Conservation (phyloP, 2,113 vertebrate genomes). For the Oncorhynchus tshawytscha region DNA sequence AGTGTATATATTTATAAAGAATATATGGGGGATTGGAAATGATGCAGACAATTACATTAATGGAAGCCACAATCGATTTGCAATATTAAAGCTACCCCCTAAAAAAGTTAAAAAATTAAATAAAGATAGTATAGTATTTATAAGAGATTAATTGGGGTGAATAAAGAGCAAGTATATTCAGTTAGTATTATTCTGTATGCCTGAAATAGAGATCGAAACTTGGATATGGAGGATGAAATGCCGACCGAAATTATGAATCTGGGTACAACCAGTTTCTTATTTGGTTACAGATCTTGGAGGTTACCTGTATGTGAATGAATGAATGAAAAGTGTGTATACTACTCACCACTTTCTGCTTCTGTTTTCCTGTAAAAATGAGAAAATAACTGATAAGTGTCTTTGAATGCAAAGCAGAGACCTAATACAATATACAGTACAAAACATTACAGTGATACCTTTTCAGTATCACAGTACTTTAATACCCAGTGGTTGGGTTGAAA, state of each 20-base stretch:
- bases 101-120: too few relatives aligned
- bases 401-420: background rate
- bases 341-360: conserved; percentile 99
- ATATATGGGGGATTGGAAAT: too few relatives aligned
- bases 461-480: background rate
- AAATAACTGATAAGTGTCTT: conserved; percentile 8
- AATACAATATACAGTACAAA: background rate
- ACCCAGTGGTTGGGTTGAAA: background rate
- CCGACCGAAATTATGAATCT: background rate
- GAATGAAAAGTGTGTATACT: background rate
- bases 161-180: background rate
- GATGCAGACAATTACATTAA: too few relatives aligned
- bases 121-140: too few relatives aligned
- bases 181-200: background rate
- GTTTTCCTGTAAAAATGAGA: conserved; percentile 85
- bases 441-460: background rate
- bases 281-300: too few relatives aligned
- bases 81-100: too few relatives aligned
- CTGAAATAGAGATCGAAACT: background rate
- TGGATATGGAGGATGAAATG: background rate
- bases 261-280: background rate
- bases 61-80: too few relatives aligned
- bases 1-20: too few relatives aligned
- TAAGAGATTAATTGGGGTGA: background rate
- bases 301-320: too few relatives aligned